Conservation (phyloP, 2,797 vertebrate species). For the Eulemur albifrons region DNA sequence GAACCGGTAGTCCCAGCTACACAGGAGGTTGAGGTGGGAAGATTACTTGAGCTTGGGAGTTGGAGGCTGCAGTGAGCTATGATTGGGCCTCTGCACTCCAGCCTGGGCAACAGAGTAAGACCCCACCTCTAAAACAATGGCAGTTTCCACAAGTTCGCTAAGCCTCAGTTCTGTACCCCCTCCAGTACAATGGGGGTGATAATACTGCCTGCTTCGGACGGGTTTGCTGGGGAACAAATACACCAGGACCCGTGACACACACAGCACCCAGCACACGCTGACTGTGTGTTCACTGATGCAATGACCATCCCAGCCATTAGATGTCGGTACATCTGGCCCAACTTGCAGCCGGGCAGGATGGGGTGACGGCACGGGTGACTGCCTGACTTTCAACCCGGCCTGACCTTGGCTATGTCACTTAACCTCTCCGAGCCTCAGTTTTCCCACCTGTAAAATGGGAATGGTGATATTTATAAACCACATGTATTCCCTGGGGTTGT, state of each 20-base stretch:
- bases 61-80: too few species aligned
- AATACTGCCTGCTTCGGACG: neutral
- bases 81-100: too few species aligned
- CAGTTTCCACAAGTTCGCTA: neutral
- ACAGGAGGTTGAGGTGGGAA: too few species aligned
- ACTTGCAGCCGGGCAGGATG: neutral
- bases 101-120: too few species aligned
- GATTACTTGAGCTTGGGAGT: too few species aligned
- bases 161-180: neutral
- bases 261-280: accelerated
- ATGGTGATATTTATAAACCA: neutral
- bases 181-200: neutral
- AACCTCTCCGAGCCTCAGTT: neutral
- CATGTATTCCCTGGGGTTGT: neutral
- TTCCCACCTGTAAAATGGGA: neutral
- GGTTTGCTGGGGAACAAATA: neutral
- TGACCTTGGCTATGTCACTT: neutral
- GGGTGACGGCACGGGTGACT: neutral
- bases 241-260: accelerated
- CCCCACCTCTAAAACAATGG: neutral
- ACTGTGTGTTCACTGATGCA: too few species aligned
- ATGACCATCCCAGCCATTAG: neutral
- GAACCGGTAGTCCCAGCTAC: too few species aligned
- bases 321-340: neutral
- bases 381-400: neutral